These are phyloP conservation scores for Lacerta bilineata DNA, from an alignment of 2,797 vertebrate genomes.

Conservation along the genomic window DNA sequence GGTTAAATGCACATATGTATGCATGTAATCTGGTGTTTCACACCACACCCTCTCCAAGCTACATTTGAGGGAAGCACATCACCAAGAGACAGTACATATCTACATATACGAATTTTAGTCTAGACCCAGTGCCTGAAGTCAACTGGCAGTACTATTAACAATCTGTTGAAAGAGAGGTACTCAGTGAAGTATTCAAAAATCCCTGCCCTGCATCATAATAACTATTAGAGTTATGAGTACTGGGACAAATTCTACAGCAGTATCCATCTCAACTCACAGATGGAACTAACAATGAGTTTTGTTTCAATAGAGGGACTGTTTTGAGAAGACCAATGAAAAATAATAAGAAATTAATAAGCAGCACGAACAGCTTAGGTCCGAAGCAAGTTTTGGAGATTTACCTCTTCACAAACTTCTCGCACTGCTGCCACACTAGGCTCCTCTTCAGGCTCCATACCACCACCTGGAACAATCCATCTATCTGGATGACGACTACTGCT, in stretches of 20 bases:
- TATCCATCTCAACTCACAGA: background rate
- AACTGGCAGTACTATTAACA: background rate
- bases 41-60: background rate
- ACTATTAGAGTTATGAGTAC: background rate
- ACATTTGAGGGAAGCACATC: background rate
- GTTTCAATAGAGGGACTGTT: background rate
- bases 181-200: background rate
- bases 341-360: background rate
- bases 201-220: background rate
- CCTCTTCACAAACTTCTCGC: constrained; percentile 98
- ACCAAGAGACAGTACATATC: background rate
- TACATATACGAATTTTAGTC: background rate
- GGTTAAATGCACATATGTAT: background rate
- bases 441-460: constrained; percentile 98
- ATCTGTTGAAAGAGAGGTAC: background rate
- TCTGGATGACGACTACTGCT: constrained; percentile 98
- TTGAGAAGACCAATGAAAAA: background rate
- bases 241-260: background rate
- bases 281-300: background rate
- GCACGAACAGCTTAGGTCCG: accelerated
- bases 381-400: constrained; percentile 67
- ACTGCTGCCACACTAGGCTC: constrained; percentile 93
- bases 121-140: background rate
- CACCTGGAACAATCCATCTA: constrained; percentile 98
- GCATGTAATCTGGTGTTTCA: background rate